A percentile compares a stretch with the other conserved stretches of the same genome.
These are phyloP conservation scores for Halictus ligatus DNA, from an alignment of 2,888 invertebrate species.

Conservation along the genomic window DNA sequence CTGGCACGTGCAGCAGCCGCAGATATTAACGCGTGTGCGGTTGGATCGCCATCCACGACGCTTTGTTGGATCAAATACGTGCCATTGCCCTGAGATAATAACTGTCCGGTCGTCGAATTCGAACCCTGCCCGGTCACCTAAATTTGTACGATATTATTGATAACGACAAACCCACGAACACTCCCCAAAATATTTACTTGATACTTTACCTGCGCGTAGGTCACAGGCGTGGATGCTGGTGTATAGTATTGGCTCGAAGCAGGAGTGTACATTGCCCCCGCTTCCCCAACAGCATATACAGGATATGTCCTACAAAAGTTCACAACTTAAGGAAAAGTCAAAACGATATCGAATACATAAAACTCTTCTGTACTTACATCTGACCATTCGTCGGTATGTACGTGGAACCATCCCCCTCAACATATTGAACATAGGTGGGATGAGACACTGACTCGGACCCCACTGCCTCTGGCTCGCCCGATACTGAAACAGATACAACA, in stretches of 20 bases:
- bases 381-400: constrained; percentile 88
- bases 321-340: constrained; percentile 1
- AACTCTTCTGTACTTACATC: constrained; percentile 85
- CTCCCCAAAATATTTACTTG: neutral
- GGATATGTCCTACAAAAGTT: constrained; percentile 88
- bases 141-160: constrained; percentile 16
- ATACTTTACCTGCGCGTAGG: constrained; percentile 87
- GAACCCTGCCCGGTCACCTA: constrained; percentile 83
- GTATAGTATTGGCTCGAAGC: constrained; percentile 90
- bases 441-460: constrained; percentile 86
- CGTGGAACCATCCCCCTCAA: constrained; percentile 87
- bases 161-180: neutral
- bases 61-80: constrained; percentile 89
- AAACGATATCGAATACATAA: neutral
- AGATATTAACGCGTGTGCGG: constrained; percentile 84
- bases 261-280: constrained; percentile 87
- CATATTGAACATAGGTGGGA: constrained; percentile 88
- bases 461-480: constrained; percentile 85
- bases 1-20: constrained; percentile 88
- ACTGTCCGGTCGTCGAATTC: constrained; percentile 82
- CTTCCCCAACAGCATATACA: constrained; percentile 91
- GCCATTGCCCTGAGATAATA: constrained; percentile 84
- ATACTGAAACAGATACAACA: constrained; percentile 80
- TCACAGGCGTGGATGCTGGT: constrained; percentile 87
- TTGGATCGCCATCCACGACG: constrained; percentile 88